Evolutionary conservation across 2,888 invertebrate species (phyloP).

Genomic region (Phalera bucephala): DNA sequence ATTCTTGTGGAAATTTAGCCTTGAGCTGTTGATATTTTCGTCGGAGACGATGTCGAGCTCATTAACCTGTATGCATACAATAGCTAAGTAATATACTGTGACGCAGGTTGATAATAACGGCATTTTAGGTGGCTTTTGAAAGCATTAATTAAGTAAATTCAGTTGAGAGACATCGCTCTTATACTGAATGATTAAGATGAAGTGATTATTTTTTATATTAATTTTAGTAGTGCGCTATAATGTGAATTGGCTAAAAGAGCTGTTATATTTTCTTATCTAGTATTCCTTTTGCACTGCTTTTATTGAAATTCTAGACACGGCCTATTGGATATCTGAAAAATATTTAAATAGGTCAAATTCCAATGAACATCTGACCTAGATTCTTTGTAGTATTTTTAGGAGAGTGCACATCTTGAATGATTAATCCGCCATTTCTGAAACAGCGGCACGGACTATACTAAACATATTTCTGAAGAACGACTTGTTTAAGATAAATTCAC

Average conservation of each 20-base stretch:
- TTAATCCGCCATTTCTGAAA: too few species aligned
- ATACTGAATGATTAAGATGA: too few species aligned
- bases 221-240: too few species aligned
- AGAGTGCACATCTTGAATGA: not conserved
- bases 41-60: not conserved
- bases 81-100: not conserved
- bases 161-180: too few species aligned
- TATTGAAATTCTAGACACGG: too few species aligned
- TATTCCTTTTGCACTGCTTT: too few species aligned
- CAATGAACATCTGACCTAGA: not conserved
- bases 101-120: not conserved
- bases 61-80: not conserved
- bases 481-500: too few species aligned
- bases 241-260: too few species aligned
- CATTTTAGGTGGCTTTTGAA: not conserved
- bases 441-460: too few species aligned
- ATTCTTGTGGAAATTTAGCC: not conserved
- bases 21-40: not conserved
- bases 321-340: not conserved
- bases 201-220: too few species aligned
- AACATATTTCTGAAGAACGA: too few species aligned
- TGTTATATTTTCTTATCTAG: too few species aligned
- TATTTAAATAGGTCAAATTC: not conserved
- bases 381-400: not conserved
- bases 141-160: not conserved